A percentile compares a stretch with the other conserved stretches of the same genome.
Conservation (phyloP, 1,140 invertebrate species). For the Trialeurodes vaporariorum region DNA sequence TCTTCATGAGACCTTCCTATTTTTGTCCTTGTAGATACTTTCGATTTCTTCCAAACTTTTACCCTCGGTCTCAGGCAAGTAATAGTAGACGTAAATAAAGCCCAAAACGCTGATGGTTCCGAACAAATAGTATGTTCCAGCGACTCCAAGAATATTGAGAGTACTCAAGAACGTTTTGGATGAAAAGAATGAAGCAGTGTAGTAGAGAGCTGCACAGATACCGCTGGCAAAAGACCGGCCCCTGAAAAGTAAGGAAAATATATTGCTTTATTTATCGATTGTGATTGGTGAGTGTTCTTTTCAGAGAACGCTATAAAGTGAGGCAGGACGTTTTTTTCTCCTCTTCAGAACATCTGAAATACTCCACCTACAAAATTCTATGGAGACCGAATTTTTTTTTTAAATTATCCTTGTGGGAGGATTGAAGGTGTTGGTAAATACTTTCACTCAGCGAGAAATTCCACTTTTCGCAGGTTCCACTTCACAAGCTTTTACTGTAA, state of each 20-base stretch:
- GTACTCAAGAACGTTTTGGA: conserved; percentile 9
- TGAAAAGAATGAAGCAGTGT: conserved; percentile 2
- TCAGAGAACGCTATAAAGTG: not conserved
- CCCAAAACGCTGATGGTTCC: conserved; percentile 36
- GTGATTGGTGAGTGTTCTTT: not conserved
- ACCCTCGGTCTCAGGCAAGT: conserved; percentile 44
- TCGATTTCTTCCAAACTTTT: conserved; percentile 39
- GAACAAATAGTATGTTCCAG: conserved; percentile 38
- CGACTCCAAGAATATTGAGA: not conserved
- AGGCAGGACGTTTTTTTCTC: not conserved
- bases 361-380: no score
- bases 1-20: no score
- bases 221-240: conserved; percentile 5
- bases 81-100: conserved; percentile 34
- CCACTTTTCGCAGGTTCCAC: no score
- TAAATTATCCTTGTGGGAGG: no score
- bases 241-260: conserved; percentile 5
- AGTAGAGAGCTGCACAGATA: conserved; percentile 1
- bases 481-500: no score
- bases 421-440: no score
- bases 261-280: no score
- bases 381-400: no score
- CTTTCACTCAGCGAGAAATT: no score
- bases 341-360: no score
- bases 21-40: not conserved